Conservation (phyloP, 2,888 invertebrate species). For the Trissolcus japonicus region DNA sequence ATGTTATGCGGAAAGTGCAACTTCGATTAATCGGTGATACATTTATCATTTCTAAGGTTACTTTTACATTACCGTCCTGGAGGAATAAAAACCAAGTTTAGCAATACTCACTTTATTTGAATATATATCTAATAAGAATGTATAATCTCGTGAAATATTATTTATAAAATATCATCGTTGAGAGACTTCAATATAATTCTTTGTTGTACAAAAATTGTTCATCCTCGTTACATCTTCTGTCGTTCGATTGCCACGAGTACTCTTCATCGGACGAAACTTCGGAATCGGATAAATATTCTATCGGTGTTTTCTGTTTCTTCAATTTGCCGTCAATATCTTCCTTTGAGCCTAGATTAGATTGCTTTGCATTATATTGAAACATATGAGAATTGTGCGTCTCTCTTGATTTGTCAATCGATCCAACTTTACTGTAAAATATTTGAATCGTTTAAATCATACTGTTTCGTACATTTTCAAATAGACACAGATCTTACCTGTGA, state of each 20-base stretch:
- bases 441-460: too few species aligned
- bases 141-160: neutral
- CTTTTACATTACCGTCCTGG: too few species aligned
- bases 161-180: slow-evolving; percentile 19
- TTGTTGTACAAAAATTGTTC: slow-evolving; percentile 32
- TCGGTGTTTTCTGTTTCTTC: slow-evolving; percentile 20
- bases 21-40: too few species aligned
- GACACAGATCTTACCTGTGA: neutral
- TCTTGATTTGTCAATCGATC: slow-evolving; percentile 3
- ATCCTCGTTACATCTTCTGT: slow-evolving; percentile 10
- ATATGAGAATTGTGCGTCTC: too few species aligned
- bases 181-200: neutral
- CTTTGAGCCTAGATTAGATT: slow-evolving; percentile 15
- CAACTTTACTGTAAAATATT: slow-evolving; percentile 13
- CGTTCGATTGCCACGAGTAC: slow-evolving; percentile 32
- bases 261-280: slow-evolving; percentile 47
- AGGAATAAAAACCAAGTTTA: too few species aligned
- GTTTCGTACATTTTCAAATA: too few species aligned
- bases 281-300: slow-evolving; percentile 43
- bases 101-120: too few species aligned
- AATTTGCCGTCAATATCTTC: slow-evolving; percentile 6
- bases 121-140: neutral
- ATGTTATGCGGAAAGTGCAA: too few species aligned
- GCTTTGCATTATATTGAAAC: too few species aligned
- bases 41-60: too few species aligned